A percentile compares a stretch with the other conserved stretches of the same genome.
Conservation (phyloP, 2,113 vertebrate species). For the Vanacampus margaritifer region DNA sequence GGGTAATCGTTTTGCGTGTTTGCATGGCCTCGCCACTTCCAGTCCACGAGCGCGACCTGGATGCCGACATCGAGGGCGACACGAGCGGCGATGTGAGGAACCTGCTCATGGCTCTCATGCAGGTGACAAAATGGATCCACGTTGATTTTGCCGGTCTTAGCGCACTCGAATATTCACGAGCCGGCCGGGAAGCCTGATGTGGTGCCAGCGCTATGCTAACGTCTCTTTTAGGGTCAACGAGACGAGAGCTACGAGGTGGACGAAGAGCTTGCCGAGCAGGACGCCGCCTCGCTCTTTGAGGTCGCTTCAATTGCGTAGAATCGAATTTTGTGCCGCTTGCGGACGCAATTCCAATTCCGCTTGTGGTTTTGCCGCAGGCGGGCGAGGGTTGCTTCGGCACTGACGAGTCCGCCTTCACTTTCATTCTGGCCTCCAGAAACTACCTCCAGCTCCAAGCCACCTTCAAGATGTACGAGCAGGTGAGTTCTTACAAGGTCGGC, state of each 20-base stretch:
- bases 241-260: conserved; percentile 76
- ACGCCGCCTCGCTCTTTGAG: conserved; percentile 70
- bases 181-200: not conserved
- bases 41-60: conserved; percentile 77
- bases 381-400: conserved; percentile 74
- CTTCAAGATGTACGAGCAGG: conserved; percentile 77
- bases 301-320: conserved; percentile 24
- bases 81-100: conserved; percentile 76
- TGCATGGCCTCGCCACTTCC: not conserved
- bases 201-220: too few species aligned
- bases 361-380: conserved; percentile 50
- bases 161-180: too few species aligned
- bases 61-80: conserved; percentile 74
- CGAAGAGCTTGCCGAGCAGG: conserved; percentile 69
- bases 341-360: too few species aligned
- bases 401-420: conserved; percentile 77
- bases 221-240: conserved; percentile 60
- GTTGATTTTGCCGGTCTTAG: too few species aligned
- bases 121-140: conserved; percentile 63
- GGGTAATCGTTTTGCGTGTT: not conserved
- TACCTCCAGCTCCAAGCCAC: conserved; percentile 77
- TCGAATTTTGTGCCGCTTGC: too few species aligned
- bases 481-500: conserved; percentile 28
- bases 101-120: conserved; percentile 67
- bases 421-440: conserved; percentile 71